Percentiles rank a stretch among this genome's conserved stretches.
Conservation (phyloP, 2,797 vertebrate genomes). For the Heterohyrax brucei region DNA sequence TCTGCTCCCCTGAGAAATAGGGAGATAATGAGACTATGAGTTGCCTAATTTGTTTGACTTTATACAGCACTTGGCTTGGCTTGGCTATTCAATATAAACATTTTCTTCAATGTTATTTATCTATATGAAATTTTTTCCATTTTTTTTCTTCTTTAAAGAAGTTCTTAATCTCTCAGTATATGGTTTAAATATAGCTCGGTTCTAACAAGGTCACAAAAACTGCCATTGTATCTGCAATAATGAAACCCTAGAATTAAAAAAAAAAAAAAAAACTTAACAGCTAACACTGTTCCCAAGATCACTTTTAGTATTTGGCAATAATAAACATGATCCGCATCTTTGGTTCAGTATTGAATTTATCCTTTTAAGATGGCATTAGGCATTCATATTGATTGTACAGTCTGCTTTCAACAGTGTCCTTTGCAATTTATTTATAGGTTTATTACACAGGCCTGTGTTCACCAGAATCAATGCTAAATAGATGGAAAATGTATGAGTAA, state of each 20-base stretch:
- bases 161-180: constrained; percentile 11
- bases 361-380: constrained; percentile 6
- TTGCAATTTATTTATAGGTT: constrained; percentile 65
- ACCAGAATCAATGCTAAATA: constrained; percentile 41
- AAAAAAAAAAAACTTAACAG: neutral
- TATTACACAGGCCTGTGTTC: constrained; percentile 50
- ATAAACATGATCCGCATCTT: neutral
- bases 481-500: constrained; percentile 12
- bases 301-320: neutral
- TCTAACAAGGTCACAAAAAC: neutral
- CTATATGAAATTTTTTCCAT: constrained; percentile 32
- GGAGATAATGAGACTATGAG: neutral
- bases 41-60: constrained; percentile 38
- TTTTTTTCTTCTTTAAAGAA: constrained; percentile 28
- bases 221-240: constrained; percentile 2
- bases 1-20: neutral
- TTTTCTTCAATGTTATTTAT: constrained; percentile 30
- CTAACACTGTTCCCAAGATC: neutral
- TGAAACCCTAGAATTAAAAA: neutral
- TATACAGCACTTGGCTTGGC: too few relatives aligned
- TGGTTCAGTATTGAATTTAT: constrained; percentile 5
- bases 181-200: constrained; percentile 22
- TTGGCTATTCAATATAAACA: neutral
- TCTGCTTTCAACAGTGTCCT: constrained; percentile 52
- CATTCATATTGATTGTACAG: constrained; percentile 40